phyloP scores from a whole-genome alignment of 1,140 invertebrate species.

The Danaus melanippus region DNA sequence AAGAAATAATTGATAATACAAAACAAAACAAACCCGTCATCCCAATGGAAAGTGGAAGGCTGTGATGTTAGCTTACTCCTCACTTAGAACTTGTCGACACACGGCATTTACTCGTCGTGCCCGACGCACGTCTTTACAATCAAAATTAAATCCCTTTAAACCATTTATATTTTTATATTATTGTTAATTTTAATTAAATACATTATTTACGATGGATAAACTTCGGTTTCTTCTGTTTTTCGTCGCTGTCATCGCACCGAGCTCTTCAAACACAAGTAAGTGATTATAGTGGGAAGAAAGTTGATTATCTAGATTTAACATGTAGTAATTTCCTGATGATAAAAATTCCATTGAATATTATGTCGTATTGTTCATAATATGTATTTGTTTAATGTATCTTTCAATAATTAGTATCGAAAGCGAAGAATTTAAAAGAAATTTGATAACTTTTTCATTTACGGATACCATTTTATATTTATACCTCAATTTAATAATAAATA shows the following conservation, averaged over 20 bases:
- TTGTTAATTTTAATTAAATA: conserved; percentile 5
- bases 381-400: no score
- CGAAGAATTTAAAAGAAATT: no score
- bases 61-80: not conserved
- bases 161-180: no score
- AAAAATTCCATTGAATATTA: no score
- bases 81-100: conserved; percentile 17
- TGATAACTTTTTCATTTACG: no score
- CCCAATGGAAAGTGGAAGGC: conserved; percentile 20
- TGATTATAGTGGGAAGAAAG: conserved; percentile 42
- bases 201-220: conserved; percentile 34
- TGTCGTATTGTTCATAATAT: no score
- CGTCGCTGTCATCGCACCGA: conserved; percentile 37
- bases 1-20: no score
- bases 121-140: conserved; percentile 13
- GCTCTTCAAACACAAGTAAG: conserved; percentile 59
- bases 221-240: conserved; percentile 41
- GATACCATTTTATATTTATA: no score
- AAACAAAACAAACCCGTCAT: conserved; percentile 7
- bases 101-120: conserved; percentile 18
- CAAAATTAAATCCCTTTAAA: not conserved
- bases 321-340: conserved; percentile 11
- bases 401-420: no score
- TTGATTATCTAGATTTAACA: conserved; percentile 26
- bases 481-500: no score